These are phyloP conservation scores for Lutjanus argentimaculatus DNA, from an alignment of 2,797 vertebrate genomes.

Conservation along the genomic window DNA sequence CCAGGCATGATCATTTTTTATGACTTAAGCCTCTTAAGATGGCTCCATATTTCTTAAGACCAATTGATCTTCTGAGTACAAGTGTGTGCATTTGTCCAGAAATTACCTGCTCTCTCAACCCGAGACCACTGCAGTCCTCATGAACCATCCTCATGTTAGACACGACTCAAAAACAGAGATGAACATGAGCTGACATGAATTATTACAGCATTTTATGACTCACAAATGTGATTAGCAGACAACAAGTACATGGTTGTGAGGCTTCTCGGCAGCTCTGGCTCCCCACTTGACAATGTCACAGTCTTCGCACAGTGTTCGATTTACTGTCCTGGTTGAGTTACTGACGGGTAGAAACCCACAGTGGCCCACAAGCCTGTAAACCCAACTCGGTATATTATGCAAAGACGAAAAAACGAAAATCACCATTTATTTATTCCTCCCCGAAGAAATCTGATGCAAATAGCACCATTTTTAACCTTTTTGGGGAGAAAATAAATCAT, in stretches of 20 bases:
- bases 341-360: conserved; percentile 76
- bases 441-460: conserved; percentile 83
- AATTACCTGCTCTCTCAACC: conserved; percentile 75
- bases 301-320: conserved; percentile 72
- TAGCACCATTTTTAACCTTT: conserved; percentile 82
- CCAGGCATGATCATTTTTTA: conserved; percentile 86
- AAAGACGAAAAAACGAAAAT: conserved; percentile 74
- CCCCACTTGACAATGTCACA: conserved; percentile 73
- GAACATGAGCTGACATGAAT: conserved; percentile 74
- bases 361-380: conserved; percentile 71
- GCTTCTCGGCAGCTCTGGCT: conserved; percentile 62
- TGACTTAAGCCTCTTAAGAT: conserved; percentile 88
- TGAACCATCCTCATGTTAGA: conserved; percentile 50
- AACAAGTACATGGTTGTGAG: conserved; percentile 76
- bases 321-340: conserved; percentile 77
- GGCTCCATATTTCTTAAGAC: conserved; percentile 83
- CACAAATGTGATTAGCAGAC: conserved; percentile 77
- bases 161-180: conserved; percentile 69
- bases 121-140: conserved; percentile 56
- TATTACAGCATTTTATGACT: conserved; percentile 75
- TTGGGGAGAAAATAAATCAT: conserved; percentile 87
- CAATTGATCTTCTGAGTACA: conserved; percentile 80
- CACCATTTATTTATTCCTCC: conserved; percentile 79
- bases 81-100: conserved; percentile 78
- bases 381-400: conserved; percentile 70